These are phyloP conservation scores for Ranitomeya imitator DNA, from an alignment of 2,113 vertebrate species.

Conservation along the genomic window DNA sequence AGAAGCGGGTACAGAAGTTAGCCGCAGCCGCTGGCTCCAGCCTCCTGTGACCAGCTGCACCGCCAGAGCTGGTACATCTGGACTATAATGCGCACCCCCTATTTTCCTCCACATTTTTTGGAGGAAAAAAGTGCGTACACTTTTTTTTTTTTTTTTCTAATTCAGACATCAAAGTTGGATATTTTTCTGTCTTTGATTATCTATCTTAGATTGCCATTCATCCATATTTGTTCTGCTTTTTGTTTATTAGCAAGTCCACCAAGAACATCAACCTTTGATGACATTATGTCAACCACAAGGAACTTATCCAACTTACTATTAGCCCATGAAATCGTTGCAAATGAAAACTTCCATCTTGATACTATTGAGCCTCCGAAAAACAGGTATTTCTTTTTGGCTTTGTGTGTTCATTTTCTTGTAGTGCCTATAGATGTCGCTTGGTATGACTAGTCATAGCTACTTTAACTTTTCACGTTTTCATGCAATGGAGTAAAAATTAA, in stretches of 20 bases:
- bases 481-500: too few relatives aligned
- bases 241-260: slow-evolving; percentile 84
- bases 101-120: too few relatives aligned
- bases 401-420: not conserved
- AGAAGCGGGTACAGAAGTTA: too few relatives aligned
- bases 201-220: not conserved
- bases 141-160: too few relatives aligned
- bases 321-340: slow-evolving; percentile 90
- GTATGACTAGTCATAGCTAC: too few relatives aligned
- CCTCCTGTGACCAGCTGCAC: too few relatives aligned
- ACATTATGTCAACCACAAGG: slow-evolving; percentile 83
- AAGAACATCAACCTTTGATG: slow-evolving; percentile 80
- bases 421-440: not conserved
- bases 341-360: slow-evolving; percentile 81
- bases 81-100: too few relatives aligned
- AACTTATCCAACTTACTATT: slow-evolving; percentile 83
- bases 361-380: slow-evolving; percentile 73
- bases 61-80: too few relatives aligned
- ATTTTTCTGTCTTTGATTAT: not conserved
- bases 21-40: too few relatives aligned
- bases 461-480: too few relatives aligned
- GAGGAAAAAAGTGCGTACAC: too few relatives aligned
- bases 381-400: slow-evolving; percentile 64
- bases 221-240: not conserved
- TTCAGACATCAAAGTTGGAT: not conserved